These are phyloP conservation scores for Drosophila bocqueti DNA, from an alignment of 1,140 invertebrate genomes.

Conservation along the genomic window DNA sequence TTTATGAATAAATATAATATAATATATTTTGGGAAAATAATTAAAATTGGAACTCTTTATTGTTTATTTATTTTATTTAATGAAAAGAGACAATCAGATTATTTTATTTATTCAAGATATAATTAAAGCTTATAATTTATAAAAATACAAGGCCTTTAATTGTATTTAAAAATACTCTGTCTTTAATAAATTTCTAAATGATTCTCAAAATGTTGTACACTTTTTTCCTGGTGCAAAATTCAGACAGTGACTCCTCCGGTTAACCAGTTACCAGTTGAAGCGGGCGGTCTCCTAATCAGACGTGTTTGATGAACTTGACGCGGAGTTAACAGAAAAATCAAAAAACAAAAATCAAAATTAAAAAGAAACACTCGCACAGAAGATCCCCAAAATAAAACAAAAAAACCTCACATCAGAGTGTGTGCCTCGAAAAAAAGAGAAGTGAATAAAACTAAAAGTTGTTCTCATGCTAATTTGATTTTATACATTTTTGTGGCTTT, in stretches of 20 bases:
- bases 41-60: too few species aligned
- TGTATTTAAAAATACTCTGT: too few species aligned
- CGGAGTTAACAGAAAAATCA: slow-evolving; percentile 52
- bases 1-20: neutral
- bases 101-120: too few species aligned
- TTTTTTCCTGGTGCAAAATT: slow-evolving; percentile 6
- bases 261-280: slow-evolving; percentile 34
- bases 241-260: neutral
- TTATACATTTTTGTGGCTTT: slow-evolving; percentile 46
- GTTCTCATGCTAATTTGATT: slow-evolving; percentile 73
- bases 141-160: too few species aligned
- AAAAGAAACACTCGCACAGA: slow-evolving; percentile 30
- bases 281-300: slow-evolving; percentile 43
- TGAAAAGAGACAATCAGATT: too few species aligned
- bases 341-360: slow-evolving; percentile 23
- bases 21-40: too few species aligned
- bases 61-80: too few species aligned
- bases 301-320: slow-evolving; percentile 80
- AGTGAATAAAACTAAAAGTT: slow-evolving; percentile 70
- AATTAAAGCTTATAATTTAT: too few species aligned
- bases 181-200: neutral
- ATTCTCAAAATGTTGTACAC: neutral
- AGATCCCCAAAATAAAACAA: slow-evolving; percentile 15
- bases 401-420: slow-evolving; percentile 1
- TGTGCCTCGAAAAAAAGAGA: slow-evolving; percentile 21